Percentiles rank a stretch among this genome's conserved stretches.
Conservation (phyloP, 2,888 invertebrate species). For the Adineta ricciae region DNA sequence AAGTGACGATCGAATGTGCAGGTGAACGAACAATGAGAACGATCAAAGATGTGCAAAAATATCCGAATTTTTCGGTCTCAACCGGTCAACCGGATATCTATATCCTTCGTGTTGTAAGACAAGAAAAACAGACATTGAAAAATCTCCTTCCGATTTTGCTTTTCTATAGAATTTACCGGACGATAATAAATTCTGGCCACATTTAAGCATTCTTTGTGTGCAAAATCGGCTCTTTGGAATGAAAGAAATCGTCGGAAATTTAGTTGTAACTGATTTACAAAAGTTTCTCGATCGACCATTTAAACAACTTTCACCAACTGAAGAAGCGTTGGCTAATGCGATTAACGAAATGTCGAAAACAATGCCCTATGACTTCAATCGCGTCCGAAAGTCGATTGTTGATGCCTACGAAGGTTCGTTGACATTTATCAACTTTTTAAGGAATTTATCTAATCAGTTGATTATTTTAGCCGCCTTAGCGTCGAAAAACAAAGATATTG, state of each 20-base stretch:
- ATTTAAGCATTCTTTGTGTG: background rate
- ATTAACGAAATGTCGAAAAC: background rate
- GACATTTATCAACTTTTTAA: background rate
- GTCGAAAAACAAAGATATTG: background rate
- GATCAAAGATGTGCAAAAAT: background rate
- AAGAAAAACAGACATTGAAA: background rate
- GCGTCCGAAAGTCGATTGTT: background rate
- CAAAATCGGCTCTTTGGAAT: background rate
- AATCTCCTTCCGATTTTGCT: background rate
- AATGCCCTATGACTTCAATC: background rate
- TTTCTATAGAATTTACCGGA: background rate
- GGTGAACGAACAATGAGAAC: background rate
- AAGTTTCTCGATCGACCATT: background rate
- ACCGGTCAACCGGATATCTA: background rate
- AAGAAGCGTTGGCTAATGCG: background rate
- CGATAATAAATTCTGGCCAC: background rate
- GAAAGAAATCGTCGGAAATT: background rate
- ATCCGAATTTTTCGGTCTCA: background rate
- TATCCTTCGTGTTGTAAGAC: background rate
- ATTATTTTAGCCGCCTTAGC: background rate
- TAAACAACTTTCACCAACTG: background rate
- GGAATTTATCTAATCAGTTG: background rate
- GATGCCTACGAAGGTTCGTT: background rate
- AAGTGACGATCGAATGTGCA: background rate
- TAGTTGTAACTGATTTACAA: background rate